phyloP scores from a whole-genome alignment of 1,140 invertebrate genomes.

The Agrilus planipennis region DNA sequence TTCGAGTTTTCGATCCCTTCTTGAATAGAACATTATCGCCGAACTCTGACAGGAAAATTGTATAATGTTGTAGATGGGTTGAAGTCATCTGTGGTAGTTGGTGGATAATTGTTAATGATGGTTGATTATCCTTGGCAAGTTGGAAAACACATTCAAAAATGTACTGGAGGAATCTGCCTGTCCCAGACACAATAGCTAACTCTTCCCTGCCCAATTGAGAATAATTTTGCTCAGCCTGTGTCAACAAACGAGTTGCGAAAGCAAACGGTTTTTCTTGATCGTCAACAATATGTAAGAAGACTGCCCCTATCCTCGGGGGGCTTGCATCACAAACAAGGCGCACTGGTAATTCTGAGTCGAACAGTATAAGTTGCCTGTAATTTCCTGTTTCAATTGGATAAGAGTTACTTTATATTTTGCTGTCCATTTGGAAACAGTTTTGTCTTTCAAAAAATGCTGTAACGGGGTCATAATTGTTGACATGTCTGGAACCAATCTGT shows the following conservation, averaged over 20 bases:
- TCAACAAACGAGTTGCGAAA: constrained; percentile 32
- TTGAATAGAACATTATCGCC: too few relatives aligned
- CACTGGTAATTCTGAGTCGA: constrained; percentile 1
- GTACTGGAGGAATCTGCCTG: constrained; percentile 30
- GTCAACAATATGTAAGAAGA: constrained; percentile 9
- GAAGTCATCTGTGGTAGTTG: too few relatives aligned
- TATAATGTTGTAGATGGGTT: too few relatives aligned
- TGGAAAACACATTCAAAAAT: constrained; percentile 24
- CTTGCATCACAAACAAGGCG: constrained; percentile 6
- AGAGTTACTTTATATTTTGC: background rate
- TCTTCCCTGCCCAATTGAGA: constrained; percentile 37
- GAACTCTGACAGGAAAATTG: too few relatives aligned
- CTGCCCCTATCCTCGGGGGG: constrained; percentile 6
- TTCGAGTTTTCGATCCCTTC: too few relatives aligned
- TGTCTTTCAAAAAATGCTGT: background rate
- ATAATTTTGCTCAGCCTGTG: constrained; percentile 31
- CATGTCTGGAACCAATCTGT: constrained; percentile 3
- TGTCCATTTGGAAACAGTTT: background rate
- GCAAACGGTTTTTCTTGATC: constrained; percentile 28
- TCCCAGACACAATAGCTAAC: constrained; percentile 33
- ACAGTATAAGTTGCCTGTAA: background rate
- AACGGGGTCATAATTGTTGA: constrained; percentile 1
- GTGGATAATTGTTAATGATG: too few relatives aligned
- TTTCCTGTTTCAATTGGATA: constrained; percentile 1
- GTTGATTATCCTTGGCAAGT: constrained; percentile 29